phyloP scores from a whole-genome alignment of 2,113 vertebrate species.

The Megaceryle torquata region DNA sequence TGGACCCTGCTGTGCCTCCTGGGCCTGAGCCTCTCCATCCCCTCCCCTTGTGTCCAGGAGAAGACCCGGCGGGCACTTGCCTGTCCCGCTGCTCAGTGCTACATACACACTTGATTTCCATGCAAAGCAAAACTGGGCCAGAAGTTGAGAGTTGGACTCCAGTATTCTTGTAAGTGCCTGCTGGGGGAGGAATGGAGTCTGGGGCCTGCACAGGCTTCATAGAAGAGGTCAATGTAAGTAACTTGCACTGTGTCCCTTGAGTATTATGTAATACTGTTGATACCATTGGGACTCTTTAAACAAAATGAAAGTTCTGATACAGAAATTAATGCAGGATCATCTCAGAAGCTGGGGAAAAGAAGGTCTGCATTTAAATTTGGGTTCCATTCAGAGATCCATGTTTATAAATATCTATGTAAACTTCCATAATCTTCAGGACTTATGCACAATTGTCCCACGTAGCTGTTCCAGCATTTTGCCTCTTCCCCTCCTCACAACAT shows the following conservation, averaged over 20 bases:
- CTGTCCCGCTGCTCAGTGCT: accelerated
- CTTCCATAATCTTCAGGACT: background rate
- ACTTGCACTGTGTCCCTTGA: too few relatives aligned
- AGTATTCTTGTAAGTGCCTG: background rate
- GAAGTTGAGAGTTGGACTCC: background rate
- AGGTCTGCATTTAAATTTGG: background rate
- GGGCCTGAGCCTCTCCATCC: accelerated
- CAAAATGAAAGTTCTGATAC: background rate
- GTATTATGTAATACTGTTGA: background rate
- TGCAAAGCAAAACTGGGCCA: background rate
- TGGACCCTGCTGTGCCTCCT: accelerated
- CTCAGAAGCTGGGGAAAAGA: background rate
- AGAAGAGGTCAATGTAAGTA: accelerated
- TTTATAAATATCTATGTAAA: background rate
- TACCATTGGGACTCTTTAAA: background rate
- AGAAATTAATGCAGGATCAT: background rate
- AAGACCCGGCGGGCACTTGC: background rate
- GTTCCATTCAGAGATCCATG: background rate
- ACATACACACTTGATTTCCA: background rate
- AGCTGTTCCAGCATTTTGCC: background rate
- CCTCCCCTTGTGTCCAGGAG: too few relatives aligned
- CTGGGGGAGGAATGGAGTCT: background rate
- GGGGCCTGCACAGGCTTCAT: background rate
- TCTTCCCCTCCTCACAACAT: background rate
- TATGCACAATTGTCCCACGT: background rate